These are phyloP conservation scores for Oeneis ivallda DNA, from an alignment of 2,888 invertebrate species.

Conservation along the genomic window DNA sequence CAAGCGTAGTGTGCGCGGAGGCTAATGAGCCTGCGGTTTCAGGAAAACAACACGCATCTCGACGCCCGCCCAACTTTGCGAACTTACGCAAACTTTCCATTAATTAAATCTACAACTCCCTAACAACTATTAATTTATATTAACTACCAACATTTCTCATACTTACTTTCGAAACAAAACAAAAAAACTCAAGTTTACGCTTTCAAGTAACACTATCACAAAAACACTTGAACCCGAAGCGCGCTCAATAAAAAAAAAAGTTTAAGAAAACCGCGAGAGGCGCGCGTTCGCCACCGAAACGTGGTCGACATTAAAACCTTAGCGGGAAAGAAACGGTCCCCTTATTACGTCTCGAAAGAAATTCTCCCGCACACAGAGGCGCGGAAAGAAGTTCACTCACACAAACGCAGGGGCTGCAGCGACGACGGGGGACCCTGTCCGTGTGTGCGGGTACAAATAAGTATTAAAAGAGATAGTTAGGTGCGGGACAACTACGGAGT, in stretches of 20 bases:
- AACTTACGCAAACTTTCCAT: conserved; percentile 66
- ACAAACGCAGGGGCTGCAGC: conserved; percentile 55
- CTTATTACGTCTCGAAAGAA: conserved; percentile 82
- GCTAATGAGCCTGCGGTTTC: conserved; percentile 79
- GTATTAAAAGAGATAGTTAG: conserved; percentile 81
- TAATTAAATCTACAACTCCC: conserved; percentile 57
- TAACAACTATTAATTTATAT: conserved; percentile 25
- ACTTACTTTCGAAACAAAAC: conserved; percentile 36
- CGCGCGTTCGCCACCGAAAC: conserved; percentile 80
- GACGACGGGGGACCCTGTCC: conserved; percentile 58
- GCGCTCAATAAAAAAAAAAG: conserved; percentile 52
- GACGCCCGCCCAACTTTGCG: conserved; percentile 57
- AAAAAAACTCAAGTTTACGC: conserved; percentile 37
- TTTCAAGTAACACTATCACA: conserved; percentile 47
- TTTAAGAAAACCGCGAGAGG: conserved; percentile 72
- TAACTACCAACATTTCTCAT: conserved; percentile 16
- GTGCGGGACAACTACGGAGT: conserved; percentile 64
- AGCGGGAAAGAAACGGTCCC: conserved; percentile 82
- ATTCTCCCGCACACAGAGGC: conserved; percentile 77
- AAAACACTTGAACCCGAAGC: conserved; percentile 55
- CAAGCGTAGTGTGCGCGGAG: conserved; percentile 72
- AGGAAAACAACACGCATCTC: conserved; percentile 69
- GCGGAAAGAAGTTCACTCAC: conserved; percentile 75
- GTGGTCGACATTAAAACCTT: conserved; percentile 82
- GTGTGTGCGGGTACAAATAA: conserved; percentile 76